Evolutionary conservation across 2,888 invertebrate genomes (phyloP), one percentile per base, ranked within the genome.

Genomic region (Zelleria hepariella): DNA sequence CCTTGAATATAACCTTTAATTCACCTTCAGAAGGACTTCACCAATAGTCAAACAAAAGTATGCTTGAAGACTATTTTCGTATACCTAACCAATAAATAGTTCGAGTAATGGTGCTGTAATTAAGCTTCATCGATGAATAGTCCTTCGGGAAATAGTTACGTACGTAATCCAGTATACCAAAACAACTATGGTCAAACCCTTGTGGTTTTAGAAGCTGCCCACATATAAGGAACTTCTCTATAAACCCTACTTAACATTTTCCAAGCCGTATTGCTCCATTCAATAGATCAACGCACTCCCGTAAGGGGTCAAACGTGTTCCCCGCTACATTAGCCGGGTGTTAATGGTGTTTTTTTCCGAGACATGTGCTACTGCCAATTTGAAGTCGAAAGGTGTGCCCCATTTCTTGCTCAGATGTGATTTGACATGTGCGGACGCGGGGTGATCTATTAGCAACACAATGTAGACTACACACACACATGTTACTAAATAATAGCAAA

Each of bases 321-420:
- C 51, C 21, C 15, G 2, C 18, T 27, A 56, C 78, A 75, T 73
- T 77, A 74, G 83, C 82, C 86, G 82, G 87, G 83, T 87, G 87
- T 77, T 80, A 79, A 83, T 82, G 78, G 71, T 32, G 64, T 85
- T 87, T 86, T 60, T 87, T 86, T 85, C 75, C 74, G 65, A 70
- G 78, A 77, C 86, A 86, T 86, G 82, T 85, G 87, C 81, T 82
- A 78, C 82, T 78, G 82, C 86, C 84, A 87, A 87, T 86, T 86
- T 82, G 69, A 26, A 24, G 53, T 27, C 70, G 66, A 81, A 86
- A 86, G 82, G 82, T 82, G 80, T 25, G 57, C 47, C 42, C 55
- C 26, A 25, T 42, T 48, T 56, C 32, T 24, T 23, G 32, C 56
- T 57, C 57, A 51, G 51, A 58, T 49, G 58, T 52, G 52, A 52